phyloP scores from a whole-genome alignment of 1,140 invertebrate species.

The Tenebrio molitor region DNA sequence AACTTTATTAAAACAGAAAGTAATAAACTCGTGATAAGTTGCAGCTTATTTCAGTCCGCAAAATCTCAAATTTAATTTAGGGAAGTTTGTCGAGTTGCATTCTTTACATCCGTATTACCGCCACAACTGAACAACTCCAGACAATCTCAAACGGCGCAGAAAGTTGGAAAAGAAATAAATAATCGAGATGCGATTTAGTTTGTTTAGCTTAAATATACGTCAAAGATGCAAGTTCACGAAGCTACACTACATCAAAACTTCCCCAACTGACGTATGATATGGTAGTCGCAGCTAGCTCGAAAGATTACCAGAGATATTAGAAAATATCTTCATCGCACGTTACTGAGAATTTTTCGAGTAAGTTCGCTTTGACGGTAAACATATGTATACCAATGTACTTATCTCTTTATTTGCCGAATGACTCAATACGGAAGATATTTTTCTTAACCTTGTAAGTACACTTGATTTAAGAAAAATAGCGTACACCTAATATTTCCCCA shows the following conservation, averaged over 20 bases:
- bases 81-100: slow-evolving; percentile 15
- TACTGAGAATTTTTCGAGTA: no score
- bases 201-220: slow-evolving; percentile 24
- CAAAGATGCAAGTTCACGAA: slow-evolving; percentile 12
- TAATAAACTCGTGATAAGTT: slow-evolving; percentile 18
- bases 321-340: no score
- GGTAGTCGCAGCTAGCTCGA: neutral
- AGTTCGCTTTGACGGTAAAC: no score
- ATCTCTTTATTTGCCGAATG: no score
- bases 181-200: neutral
- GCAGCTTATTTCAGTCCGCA: slow-evolving; percentile 16
- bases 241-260: slow-evolving; percentile 11
- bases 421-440: no score
- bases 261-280: neutral
- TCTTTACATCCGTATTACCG: neutral
- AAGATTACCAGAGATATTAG: no score
- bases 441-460: no score
- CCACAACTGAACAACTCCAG: neutral
- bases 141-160: neutral
- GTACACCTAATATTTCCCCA: no score
- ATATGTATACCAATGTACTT: no score
- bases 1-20: slow-evolving; percentile 29
- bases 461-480: no score
- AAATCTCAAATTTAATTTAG: slow-evolving; percentile 18
- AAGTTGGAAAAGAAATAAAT: slow-evolving; percentile 18